Conservation (phyloP, 2,113 vertebrate species). For the Danio rerio region DNA sequence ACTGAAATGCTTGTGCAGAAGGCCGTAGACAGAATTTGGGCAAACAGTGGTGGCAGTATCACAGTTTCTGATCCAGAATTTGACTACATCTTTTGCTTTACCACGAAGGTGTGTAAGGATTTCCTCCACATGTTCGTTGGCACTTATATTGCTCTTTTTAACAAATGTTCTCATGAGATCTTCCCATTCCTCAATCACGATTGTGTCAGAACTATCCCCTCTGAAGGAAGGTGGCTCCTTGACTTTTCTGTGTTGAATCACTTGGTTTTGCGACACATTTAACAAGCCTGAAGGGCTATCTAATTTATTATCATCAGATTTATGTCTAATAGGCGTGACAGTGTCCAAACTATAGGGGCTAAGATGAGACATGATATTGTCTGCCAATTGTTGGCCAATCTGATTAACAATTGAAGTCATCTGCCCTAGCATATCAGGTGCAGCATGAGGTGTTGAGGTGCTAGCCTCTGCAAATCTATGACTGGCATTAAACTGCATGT, state of each 20-base stretch:
- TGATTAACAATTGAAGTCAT: slow-evolving; percentile 13
- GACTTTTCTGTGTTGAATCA: slow-evolving; percentile 19
- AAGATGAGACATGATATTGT: slow-evolving; percentile 27
- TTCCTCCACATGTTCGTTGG: neutral
- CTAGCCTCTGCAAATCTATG: neutral
- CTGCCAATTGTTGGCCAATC: slow-evolving; percentile 19
- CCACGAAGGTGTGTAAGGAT: neutral
- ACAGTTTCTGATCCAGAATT: slow-evolving; percentile 17
- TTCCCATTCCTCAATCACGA: slow-evolving; percentile 17
- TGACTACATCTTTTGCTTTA: slow-evolving; percentile 23
- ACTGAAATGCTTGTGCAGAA: slow-evolving; percentile 22
- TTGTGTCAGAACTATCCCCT: neutral
- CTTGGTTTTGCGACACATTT: slow-evolving; percentile 7
- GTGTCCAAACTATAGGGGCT: neutral
- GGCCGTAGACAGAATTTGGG: slow-evolving; percentile 9
- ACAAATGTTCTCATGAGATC: slow-evolving; percentile 2
- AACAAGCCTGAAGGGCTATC: neutral
- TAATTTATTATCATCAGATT: neutral
- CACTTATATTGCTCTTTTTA: neutral
- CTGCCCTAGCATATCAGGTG: slow-evolving; percentile 13
- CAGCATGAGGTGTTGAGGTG: neutral
- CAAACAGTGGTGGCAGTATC: neutral
- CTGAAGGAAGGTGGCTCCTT: slow-evolving; percentile 26
- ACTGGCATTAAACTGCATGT: neutral
- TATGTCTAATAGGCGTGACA: neutral